These are phyloP conservation scores for Amblyopsis rosae DNA, from an alignment of 2,113 vertebrate genomes.

Conservation along the genomic window DNA sequence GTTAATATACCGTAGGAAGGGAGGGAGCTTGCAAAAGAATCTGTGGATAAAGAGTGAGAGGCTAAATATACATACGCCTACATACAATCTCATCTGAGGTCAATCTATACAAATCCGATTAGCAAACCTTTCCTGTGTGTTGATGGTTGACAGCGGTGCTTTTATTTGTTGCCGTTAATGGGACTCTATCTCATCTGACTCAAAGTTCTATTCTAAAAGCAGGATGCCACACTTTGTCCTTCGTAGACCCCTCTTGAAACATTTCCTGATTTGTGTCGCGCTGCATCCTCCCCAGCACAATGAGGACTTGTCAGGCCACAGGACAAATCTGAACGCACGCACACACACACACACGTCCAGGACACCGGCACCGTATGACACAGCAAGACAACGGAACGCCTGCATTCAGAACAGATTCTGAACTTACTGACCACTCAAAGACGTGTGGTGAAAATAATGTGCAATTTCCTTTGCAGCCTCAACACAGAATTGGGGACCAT, in stretches of 20 bases:
- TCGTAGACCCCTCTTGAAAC: conserved; percentile 1
- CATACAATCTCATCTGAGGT: not conserved
- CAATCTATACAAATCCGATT: not conserved
- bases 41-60: not conserved
- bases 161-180: not conserved
- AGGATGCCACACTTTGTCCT: conserved; percentile 24
- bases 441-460: no score
- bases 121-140: not conserved
- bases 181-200: not conserved
- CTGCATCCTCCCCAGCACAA: conserved; percentile 33
- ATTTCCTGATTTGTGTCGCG: conserved; percentile 1
- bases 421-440: no score
- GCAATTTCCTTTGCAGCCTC: no score
- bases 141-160: not conserved
- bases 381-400: not conserved
- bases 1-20: not conserved
- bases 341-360: conserved; percentile 3
- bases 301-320: conserved; percentile 22
- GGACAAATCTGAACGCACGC: conserved; percentile 3
- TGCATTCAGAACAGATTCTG: no score
- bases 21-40: not conserved
- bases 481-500: no score
- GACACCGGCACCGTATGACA: not conserved
- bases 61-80: conserved; percentile 2
- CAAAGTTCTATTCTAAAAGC: conserved; percentile 24